Evolutionary conservation across 2,797 vertebrate genomes (phyloP).

Genomic region (Hippoglossus hippoglossus): DNA sequence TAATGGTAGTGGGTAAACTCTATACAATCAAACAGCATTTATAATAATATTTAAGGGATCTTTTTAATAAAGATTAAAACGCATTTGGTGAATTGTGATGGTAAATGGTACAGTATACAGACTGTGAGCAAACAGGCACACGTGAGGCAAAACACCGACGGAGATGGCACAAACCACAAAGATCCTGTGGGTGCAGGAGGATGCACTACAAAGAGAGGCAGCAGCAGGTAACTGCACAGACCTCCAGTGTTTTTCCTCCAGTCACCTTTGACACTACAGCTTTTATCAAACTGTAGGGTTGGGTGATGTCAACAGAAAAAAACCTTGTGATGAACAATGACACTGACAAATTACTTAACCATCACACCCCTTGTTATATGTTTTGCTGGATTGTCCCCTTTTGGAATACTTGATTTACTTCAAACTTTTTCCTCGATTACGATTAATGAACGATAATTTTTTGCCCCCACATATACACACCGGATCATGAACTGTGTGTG

Average conservation of each 20-base stretch:
- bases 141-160: not conserved
- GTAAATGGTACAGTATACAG: conserved; percentile 21
- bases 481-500: no score
- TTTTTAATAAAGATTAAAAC: conserved; percentile 31
- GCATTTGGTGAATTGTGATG: conserved; percentile 23
- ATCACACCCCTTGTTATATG: no score
- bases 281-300: not conserved
- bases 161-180: conserved; percentile 15
- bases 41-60: conserved; percentile 17
- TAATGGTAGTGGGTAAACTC: no score
- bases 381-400: no score
- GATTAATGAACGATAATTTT: no score
- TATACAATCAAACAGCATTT: conserved; percentile 8
- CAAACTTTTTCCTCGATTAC: no score
- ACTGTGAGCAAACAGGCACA: not conserved
- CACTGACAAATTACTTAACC: no score
- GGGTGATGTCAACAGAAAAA: not conserved
- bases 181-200: conserved; percentile 17
- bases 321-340: not conserved
- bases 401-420: no score
- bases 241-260: not conserved
- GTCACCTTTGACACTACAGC: not conserved
- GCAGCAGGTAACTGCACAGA: not conserved
- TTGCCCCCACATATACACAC: no score
- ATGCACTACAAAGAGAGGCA: not conserved